These are phyloP conservation scores for Myanophis thanlyinensis DNA, from an alignment of 2,113 vertebrate species.

Conservation along the genomic window DNA sequence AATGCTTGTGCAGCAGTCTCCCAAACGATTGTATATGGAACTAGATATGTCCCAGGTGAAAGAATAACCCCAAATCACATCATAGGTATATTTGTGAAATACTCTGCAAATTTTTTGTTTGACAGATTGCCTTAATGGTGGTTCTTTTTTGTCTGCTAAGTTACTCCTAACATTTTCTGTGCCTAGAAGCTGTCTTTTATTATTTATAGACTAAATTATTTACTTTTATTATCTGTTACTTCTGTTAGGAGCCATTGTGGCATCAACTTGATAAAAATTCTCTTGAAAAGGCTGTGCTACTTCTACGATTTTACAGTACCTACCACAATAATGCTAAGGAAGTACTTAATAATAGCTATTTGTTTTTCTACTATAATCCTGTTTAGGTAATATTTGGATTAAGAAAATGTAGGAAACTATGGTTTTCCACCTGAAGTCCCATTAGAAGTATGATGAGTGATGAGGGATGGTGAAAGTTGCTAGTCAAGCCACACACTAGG, in stretches of 20 bases:
- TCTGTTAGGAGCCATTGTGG: background rate
- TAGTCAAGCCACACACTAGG: background rate
- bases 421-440: background rate
- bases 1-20: background rate
- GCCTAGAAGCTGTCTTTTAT: background rate
- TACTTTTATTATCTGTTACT: background rate
- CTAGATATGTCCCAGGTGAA: background rate
- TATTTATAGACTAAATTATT: background rate
- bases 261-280: background rate
- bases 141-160: background rate
- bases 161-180: background rate
- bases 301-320: background rate
- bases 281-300: background rate
- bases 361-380: background rate
- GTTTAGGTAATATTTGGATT: background rate
- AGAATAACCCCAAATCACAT: background rate
- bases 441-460: background rate
- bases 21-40: background rate
- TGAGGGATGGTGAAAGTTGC: background rate
- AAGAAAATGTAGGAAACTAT: background rate
- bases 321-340: background rate
- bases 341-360: background rate
- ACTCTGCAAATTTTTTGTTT: background rate
- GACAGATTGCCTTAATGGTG: background rate
- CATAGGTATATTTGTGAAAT: background rate